phyloP scores from a whole-genome alignment of 2,113 vertebrate genomes.

The Shinisaurus crocodilurus region DNA sequence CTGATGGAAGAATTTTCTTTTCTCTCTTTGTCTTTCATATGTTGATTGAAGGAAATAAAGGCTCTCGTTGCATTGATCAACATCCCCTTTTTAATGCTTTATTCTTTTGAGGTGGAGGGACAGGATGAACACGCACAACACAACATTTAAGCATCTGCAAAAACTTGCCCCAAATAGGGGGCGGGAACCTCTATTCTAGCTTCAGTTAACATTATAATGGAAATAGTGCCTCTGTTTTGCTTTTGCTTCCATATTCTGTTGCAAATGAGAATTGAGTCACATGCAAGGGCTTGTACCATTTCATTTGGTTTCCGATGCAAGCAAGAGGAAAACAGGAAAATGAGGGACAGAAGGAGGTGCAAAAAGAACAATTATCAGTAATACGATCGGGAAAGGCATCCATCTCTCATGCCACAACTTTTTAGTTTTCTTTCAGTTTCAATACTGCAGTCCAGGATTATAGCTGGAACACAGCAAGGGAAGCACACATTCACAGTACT shows the following conservation, averaged over 20 bases:
- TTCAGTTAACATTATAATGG: conserved; percentile 1
- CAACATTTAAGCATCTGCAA: neutral
- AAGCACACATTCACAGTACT: neutral
- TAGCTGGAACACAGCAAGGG: neutral
- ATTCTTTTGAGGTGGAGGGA: neutral
- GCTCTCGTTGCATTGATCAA: neutral
- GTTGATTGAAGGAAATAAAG: neutral
- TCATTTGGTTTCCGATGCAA: conserved; percentile 11
- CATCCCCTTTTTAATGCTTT: neutral
- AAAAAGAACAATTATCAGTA: conserved; percentile 4
- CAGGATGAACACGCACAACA: no score
- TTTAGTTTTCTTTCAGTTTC: conserved; percentile 1
- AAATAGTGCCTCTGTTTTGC: neutral
- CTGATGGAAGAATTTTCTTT: neutral
- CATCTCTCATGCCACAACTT: neutral
- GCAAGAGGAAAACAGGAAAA: neutral
- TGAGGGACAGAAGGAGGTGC: neutral
- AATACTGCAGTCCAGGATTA: neutral
- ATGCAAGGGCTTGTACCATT: conserved; percentile 1
- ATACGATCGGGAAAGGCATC: neutral
- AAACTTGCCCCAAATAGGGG: neutral
- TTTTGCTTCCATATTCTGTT: neutral
- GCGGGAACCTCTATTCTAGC: neutral
- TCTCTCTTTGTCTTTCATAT: neutral
- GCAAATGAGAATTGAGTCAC: neutral